Evolutionary conservation across 2,113 vertebrate species (phyloP).

Genomic region (Holacanthus passer): DNA sequence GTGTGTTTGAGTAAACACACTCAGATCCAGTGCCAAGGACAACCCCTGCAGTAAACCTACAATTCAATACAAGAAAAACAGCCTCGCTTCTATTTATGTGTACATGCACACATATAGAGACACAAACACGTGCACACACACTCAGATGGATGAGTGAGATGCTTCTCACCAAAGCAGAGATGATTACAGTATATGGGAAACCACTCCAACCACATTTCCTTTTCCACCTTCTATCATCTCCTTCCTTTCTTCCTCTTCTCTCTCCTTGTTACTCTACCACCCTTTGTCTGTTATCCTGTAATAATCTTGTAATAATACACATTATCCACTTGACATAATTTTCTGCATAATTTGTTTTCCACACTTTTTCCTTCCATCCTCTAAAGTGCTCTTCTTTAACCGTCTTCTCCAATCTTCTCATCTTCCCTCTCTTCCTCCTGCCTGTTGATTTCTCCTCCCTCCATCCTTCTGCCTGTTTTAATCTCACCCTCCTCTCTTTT

Average conservation of each 20-base stretch:
- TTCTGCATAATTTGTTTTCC: not conserved
- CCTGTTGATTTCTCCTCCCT: slow-evolving; percentile 1
- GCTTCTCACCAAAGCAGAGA: slow-evolving; percentile 63
- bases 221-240: slow-evolving; percentile 52
- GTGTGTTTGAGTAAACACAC: slow-evolving; percentile 43
- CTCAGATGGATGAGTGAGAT: slow-evolving; percentile 51
- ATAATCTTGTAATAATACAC: slow-evolving; percentile 37
- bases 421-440: not conserved
- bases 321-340: not conserved
- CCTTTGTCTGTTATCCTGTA: slow-evolving; percentile 20
- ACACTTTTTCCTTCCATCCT: not conserved
- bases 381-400: not conserved
- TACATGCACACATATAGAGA: slow-evolving; percentile 30
- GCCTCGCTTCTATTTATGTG: slow-evolving; percentile 26
- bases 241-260: slow-evolving; percentile 25
- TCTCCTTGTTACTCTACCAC: slow-evolving; percentile 1
- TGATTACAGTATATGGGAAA: slow-evolving; percentile 65
- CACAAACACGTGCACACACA: slow-evolving; percentile 31
- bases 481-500: slow-evolving; percentile 23
- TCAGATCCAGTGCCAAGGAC: slow-evolving; percentile 55
- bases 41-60: slow-evolving; percentile 50
- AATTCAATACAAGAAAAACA: slow-evolving; percentile 60
- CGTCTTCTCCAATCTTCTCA: not conserved
- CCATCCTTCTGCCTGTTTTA: not conserved
- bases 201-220: slow-evolving; percentile 51